These are phyloP conservation scores for Petrocephalus microphthalmus DNA, from an alignment of 2,113 vertebrate species.

Conservation along the genomic window DNA sequence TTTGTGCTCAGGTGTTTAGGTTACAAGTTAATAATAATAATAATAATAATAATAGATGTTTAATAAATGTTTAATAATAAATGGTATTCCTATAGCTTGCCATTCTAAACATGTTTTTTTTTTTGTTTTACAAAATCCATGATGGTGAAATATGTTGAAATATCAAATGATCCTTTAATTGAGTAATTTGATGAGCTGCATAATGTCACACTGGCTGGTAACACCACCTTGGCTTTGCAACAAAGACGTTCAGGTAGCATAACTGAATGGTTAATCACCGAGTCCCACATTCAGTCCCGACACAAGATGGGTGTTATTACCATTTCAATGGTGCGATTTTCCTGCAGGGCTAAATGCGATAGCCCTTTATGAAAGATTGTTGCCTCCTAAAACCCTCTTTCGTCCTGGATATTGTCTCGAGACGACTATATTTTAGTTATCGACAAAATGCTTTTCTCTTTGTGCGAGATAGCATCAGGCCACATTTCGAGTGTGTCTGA, in stretches of 20 bases:
- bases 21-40: neutral
- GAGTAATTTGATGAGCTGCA: neutral
- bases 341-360: conserved; percentile 15
- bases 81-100: neutral
- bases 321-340: conserved; percentile 18
- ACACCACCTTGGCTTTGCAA: conserved; percentile 6
- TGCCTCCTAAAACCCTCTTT: neutral
- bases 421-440: neutral
- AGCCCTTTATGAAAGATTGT: neutral
- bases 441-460: neutral
- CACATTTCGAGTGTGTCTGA: neutral
- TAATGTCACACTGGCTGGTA: neutral
- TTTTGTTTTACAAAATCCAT: neutral
- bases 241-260: neutral
- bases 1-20: neutral
- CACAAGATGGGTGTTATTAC: conserved; percentile 13
- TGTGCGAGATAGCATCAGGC: neutral
- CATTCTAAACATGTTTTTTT: neutral
- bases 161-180: neutral
- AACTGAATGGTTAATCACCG: conserved; percentile 16
- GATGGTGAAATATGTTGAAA: neutral
- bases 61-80: neutral
- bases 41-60: neutral
- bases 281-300: neutral
- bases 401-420: conserved; percentile 4